A percentile compares a stretch with the other conserved stretches of the same genome.
Conservation (phyloP, 2,888 invertebrate species). For the Euplexia lucipara region DNA sequence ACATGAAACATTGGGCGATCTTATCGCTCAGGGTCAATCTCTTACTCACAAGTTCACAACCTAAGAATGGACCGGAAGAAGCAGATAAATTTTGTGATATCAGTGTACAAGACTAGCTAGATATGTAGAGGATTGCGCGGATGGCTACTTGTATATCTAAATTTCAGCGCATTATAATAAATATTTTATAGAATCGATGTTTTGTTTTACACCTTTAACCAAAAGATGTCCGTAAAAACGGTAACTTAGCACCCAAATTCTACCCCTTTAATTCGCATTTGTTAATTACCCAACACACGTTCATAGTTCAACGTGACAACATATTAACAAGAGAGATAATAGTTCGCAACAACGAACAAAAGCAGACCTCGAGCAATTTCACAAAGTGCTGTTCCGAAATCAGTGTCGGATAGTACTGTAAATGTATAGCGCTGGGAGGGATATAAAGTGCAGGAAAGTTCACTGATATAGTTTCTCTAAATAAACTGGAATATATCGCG, state of each 20-base stretch:
- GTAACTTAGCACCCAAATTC: neutral
- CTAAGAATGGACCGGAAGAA: no score
- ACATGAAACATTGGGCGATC: no score
- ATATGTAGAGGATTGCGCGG: no score
- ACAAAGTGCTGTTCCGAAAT: conserved; percentile 40
- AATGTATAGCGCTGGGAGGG: conserved; percentile 14
- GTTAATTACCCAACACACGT: neutral
- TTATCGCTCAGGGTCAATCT: no score
- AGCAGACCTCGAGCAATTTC: conserved; percentile 19
- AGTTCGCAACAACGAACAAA: conserved; percentile 7
- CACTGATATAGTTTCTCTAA: conserved; percentile 3
- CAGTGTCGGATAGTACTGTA: conserved; percentile 16
- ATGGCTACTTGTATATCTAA: no score
- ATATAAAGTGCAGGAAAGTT: conserved; percentile 7
- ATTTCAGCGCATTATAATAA: no score
- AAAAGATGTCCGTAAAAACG: no score
- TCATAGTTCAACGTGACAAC: conserved; percentile 18
- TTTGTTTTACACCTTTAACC: no score
- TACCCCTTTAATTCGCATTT: conserved; percentile 8
- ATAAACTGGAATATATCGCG: neutral
- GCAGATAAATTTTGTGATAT: no score
- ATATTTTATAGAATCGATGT: no score
- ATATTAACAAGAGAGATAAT: conserved; percentile 28
- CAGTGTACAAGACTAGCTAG: no score
- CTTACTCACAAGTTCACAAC: no score